Evolutionary conservation across 2,888 invertebrate species (phyloP), one percentile per base, ranked within the genome.

Genomic region (Andrena praecox): DNA sequence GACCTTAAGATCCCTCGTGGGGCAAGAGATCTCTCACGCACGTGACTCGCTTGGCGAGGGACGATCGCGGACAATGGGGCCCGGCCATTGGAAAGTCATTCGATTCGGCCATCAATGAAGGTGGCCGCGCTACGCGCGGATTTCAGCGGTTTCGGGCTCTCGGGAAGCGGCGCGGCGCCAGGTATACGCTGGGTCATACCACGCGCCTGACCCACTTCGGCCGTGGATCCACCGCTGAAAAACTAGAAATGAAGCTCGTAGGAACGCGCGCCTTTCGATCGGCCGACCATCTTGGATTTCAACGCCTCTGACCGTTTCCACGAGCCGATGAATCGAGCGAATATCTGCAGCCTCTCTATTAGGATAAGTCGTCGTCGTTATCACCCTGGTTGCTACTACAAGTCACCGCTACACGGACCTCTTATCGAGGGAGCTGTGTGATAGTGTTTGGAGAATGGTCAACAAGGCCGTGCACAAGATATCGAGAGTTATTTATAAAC

Each of bases 1-100:
- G 20, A 20, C 20, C 20, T 20, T 20, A 20, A 77, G 83, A 68
- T 77, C 64, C 64, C 67, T 74, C 62, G 74, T 48, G 68, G 73
- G 42, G 70, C 67, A 68, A 74, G 77, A 80, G 69, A 68, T 77
- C 77, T 71, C 66, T 67, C 60, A n/a, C 63, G 63, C 84, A 77
- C 77, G 70, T 79, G 73, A 80, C 50, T 83, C 84, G 72, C 84
- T 79, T 77, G 79, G 56, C 70, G 68, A 66, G 68, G 20, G 20
- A 54, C 70, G 56, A 68, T 48, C 68, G 29, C 33, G 83, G 52
- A 83, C 82, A 83, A 83, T 82, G 82, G 12, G 20, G 29, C 20
- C 20, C 20, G 20, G 35, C 70, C 62, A 70, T 50, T 70, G 56
- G 66, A 74, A 77, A 77, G 70, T 71, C 77, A 71, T 77, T 77